Base-by-base conservation (phyloP, 2,888 invertebrate species). In the Pantelozetes paolii region DNA sequence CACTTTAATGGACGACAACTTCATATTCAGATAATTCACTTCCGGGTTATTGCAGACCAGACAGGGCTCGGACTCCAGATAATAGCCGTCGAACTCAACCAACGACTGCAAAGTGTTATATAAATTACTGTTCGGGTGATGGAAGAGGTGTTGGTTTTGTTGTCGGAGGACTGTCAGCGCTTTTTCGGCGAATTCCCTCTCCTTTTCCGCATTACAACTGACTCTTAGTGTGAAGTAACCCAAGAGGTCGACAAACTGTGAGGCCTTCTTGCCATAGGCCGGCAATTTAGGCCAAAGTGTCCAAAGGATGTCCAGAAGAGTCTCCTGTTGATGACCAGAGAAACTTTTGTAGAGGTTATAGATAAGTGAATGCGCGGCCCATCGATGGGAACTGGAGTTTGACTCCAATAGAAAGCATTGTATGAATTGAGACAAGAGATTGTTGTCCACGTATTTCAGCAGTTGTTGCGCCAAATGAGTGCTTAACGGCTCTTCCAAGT, bases 1-100 rank as follows among this genome's bases (percentile, higher is more conserved):
- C 75, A 90, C 90, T 85, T 96, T 95, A 76, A 97, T 91, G 0
- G 94, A 90, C 0, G 94, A 92, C 73, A 97, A 84, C 82, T 97
- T 97, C 78, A 94, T 92, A 73, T 90, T 91, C 0, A 90, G 86
- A 86, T 93, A 90, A 0, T 95, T 89, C 23, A 95, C 91, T 83
- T 98, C 97, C 0, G 96, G 96, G 84, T 96, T 96, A 84, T 97
- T 97, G 83, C 98, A 98, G 0, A 97, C 96, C 74, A 97, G 87
- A 80, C 98, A 99, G 0, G 98, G 98, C 81, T 97, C 96, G 28
- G 94, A 93, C 84, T 98, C 97, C 76, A 98, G 84, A 82, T 93
- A 98, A 83, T 92, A 96, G 0, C 97, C 97, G 81, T 96, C 96
- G 64, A 96, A 87, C 81, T 97, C 95, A 0, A 97, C 92, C 81